Evolutionary conservation across 2,113 vertebrate genomes (phyloP), one percentile per base, ranked within the genome.

Genomic region (Thymallus thymallus): DNA sequence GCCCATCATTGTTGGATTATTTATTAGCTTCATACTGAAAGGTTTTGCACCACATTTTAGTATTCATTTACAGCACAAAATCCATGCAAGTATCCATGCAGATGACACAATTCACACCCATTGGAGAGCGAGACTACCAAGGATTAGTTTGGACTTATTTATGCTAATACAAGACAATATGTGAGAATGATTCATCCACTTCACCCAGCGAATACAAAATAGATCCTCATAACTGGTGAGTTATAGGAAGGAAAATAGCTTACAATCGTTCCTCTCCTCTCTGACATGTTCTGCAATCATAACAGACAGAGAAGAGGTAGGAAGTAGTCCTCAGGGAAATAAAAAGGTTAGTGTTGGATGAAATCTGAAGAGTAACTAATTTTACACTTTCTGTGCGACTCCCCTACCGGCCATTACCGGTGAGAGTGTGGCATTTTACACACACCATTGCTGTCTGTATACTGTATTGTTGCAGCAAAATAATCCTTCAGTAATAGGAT

Each of bases 301-400:
- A 55, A 71, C 41, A 76, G 26, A 45, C 45, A 71, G 41, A 69
- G 30, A 61, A 46, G 32, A 30, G 13, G 70, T 32, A 29, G 56
- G 70, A 67, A 76, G 55, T 32, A 64, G 68, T 26, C 75, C 46
- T 29, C 10, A 18, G 75, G 75, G 75, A 76, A 76, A 76, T 71
- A 76, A 70, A 62, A 63, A 63, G 74, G 41, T 51, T 60, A 16
- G 18, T 61, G 74, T 41, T 63, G 32, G 74, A 76, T 51, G 74
- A 41, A 76, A 70, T 70, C 69, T 41, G 67, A 69, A 62, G 68
- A 70, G 68, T 63, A 45, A 32, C 60, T 76, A 70, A 70, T 76
- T 76, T 51, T 35, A 56, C 68, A 69, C 68, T 76, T 61, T 76
- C 61, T 71, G 29, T 55, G 60, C 51, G 68, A 76, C 62, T 26